These are phyloP conservation scores for Volucella inflata DNA, from an alignment of 2,888 invertebrate genomes.

Conservation along the genomic window DNA sequence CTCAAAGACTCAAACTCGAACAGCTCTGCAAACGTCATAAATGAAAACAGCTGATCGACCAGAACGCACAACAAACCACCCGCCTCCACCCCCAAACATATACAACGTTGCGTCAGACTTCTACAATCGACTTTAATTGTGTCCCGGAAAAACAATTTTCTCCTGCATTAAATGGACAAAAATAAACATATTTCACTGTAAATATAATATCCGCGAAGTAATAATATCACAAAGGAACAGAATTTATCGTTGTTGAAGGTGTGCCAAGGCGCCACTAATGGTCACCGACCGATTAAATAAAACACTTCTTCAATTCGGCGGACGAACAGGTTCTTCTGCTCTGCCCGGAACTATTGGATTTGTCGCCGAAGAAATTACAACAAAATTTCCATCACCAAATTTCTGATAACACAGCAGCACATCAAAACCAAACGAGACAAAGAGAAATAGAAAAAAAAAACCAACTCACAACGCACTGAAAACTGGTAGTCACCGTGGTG, in stretches of 20 bases:
- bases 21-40: no score
- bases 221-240: not conserved
- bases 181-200: not conserved
- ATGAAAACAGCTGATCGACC: no score
- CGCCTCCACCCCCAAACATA: no score
- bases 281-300: conserved; percentile 56
- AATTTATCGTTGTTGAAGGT: conserved; percentile 33
- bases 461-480: conserved; percentile 1
- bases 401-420: conserved; percentile 16
- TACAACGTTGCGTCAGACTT: no score
- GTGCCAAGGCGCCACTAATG: conserved; percentile 32
- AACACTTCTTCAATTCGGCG: not conserved
- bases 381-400: conserved; percentile 16
- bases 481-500: not conserved
- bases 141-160: no score
- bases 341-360: not conserved
- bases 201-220: not conserved
- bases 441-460: conserved; percentile 4
- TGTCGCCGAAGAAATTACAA: conserved; percentile 24
- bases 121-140: no score
- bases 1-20: no score
- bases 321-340: conserved; percentile 33
- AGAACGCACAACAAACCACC: no score
- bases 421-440: conserved; percentile 9
- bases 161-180: not conserved